These are phyloP conservation scores for Mamestra configurata DNA, from an alignment of 1,140 invertebrate genomes.

Conservation along the genomic window DNA sequence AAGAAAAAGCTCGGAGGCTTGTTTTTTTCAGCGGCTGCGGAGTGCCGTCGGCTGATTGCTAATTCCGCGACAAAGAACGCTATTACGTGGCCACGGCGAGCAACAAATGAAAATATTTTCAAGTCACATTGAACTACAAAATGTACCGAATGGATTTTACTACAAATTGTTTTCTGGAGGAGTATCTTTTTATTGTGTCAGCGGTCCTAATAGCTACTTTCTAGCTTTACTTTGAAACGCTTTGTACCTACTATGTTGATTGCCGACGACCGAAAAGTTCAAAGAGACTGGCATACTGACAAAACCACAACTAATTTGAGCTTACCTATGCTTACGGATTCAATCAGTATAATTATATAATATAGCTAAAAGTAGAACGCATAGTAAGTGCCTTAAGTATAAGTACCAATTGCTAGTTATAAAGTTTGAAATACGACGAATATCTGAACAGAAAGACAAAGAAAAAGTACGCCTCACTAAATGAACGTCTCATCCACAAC, in stretches of 20 bases:
- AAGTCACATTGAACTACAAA: conserved; percentile 45
- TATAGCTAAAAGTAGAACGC: too few species aligned
- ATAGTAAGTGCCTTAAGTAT: too few species aligned
- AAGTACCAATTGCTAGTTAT: too few species aligned
- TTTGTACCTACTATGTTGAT: background rate
- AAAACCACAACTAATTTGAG: background rate
- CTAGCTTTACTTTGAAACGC: background rate
- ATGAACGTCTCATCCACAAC: conserved; percentile 11
- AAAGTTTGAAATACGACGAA: too few species aligned
- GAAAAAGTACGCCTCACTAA: background rate
- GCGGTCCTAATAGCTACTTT: background rate
- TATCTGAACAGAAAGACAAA: background rate
- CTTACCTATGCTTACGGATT: too few species aligned
- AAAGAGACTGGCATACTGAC: background rate
- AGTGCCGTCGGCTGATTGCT: conserved; percentile 74
- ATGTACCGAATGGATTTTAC: conserved; percentile 7
- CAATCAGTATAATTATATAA: too few species aligned
- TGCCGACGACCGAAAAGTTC: background rate
- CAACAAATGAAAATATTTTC: conserved; percentile 70
- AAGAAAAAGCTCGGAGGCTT: conserved; percentile 73
- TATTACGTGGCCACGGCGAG: conserved; percentile 67
- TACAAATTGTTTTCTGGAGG: conserved; percentile 2
- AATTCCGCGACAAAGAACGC: conserved; percentile 81
- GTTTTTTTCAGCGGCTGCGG: conserved; percentile 62
- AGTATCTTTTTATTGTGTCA: background rate